phyloP scores from a whole-genome alignment of 1,140 invertebrate species.

The Meloidogyne floridensis region DNA sequence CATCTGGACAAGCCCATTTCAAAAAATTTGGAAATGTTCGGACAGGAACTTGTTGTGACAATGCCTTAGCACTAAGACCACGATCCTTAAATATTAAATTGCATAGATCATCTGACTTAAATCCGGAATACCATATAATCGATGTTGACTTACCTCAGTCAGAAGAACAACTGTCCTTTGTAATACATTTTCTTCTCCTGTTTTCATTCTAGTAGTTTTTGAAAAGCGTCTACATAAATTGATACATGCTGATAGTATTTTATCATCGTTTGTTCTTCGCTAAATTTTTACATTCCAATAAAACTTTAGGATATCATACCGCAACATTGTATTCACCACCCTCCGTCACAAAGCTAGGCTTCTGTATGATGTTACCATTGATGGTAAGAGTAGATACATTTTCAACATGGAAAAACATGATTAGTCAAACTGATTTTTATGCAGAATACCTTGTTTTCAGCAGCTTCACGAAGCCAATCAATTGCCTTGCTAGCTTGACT shows the following conservation, averaged over 20 bases:
- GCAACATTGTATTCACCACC: conserved; percentile 70
- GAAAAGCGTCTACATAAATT: not conserved
- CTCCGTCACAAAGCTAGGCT: conserved; percentile 40
- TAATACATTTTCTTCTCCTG: conserved; percentile 62
- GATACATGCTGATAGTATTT: conserved; percentile 36
- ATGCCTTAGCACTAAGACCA: conserved; percentile 87
- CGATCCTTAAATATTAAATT: conserved; percentile 74
- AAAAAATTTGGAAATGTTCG: conserved; percentile 83
- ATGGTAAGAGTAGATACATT: conserved; percentile 80
- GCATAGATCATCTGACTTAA: not conserved
- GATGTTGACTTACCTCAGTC: conserved; percentile 71
- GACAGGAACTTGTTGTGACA: conserved; percentile 85
- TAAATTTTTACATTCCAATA: conserved; percentile 58
- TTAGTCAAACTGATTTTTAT: not conserved
- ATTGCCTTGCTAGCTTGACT: conserved; percentile 76
- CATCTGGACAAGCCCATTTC: conserved; percentile 74
- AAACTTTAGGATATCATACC: not conserved
- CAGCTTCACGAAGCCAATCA: conserved; percentile 72
- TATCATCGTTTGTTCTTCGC: conserved; percentile 65
- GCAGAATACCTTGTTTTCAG: conserved; percentile 55
- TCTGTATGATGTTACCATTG: conserved; percentile 71
- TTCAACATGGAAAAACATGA: conserved; percentile 67
- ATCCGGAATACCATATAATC: not conserved
- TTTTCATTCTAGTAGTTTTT: not conserved
- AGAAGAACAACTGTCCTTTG: conserved; percentile 84